Percentiles rank a stretch among this genome's conserved stretches.
Conservation (phyloP, 2,888 invertebrate genomes). For the Chymomyza amoena region DNA sequence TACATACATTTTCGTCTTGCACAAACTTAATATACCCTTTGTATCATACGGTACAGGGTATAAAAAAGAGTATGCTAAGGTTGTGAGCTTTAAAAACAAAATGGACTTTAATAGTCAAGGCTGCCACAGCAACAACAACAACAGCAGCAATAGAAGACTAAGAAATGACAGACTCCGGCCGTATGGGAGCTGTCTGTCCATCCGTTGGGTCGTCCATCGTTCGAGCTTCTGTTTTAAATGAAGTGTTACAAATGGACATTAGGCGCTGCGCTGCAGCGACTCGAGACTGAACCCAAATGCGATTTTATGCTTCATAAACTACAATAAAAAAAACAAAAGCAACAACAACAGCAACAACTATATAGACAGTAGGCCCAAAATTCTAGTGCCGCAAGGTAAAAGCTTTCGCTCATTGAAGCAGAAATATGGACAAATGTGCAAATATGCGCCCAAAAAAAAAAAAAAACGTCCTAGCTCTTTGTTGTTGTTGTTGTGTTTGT, state of each 20-base stretch:
- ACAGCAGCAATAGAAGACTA: not conserved
- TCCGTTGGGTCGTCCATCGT: not conserved
- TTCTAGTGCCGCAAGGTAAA: slow-evolving; percentile 21
- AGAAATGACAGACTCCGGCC: not conserved
- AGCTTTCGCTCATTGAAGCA: slow-evolving; percentile 50
- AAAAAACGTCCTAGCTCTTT: no score
- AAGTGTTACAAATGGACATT: slow-evolving; percentile 68
- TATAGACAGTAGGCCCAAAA: slow-evolving; percentile 31
- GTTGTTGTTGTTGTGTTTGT: not conserved
- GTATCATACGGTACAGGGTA: no score
- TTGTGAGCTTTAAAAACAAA: not conserved
- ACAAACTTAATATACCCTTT: no score
- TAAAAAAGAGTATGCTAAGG: no score
- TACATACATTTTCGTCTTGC: no score
- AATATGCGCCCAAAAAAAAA: slow-evolving; percentile 40
- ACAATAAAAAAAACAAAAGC: slow-evolving; percentile 39
- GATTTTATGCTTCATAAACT: slow-evolving; percentile 70
- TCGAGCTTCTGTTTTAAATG: slow-evolving; percentile 64
- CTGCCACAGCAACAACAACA: not conserved
- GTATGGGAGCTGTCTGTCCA: not conserved
- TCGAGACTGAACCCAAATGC: slow-evolving; percentile 41
- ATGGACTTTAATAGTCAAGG: no score
- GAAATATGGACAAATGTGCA: slow-evolving; percentile 69
- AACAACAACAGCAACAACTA: slow-evolving; percentile 19
- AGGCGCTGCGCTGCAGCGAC: slow-evolving; percentile 29